phyloP scores from a whole-genome alignment of 1,140 invertebrate species.

The Theocolax elegans region DNA sequence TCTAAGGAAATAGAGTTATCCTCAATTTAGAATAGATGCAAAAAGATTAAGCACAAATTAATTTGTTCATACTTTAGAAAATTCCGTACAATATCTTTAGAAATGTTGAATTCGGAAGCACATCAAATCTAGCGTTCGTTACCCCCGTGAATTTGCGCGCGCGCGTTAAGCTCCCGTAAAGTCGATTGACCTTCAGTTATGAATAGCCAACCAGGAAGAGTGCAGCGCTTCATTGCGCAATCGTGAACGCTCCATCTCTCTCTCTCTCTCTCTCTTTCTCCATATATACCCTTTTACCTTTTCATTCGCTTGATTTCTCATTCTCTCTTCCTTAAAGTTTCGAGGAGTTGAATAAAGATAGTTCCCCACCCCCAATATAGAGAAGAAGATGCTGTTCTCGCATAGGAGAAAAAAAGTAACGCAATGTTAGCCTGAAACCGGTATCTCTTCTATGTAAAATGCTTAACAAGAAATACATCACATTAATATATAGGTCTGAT shows the following conservation, averaged over 20 bases:
- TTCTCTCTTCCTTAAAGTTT: no score
- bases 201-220: constrained; percentile 61
- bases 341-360: no score
- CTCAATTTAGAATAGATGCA: no score
- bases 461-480: constrained; percentile 6
- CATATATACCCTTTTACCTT: constrained; percentile 8
- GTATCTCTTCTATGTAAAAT: background rate
- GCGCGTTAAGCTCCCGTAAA: background rate
- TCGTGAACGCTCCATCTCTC: constrained; percentile 26
- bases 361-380: background rate
- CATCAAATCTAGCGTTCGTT: background rate
- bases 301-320: constrained; percentile 55
- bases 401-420: background rate
- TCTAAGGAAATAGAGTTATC: no score
- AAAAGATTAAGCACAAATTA: no score
- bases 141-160: background rate
- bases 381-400: background rate
- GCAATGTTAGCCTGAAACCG: constrained; percentile 3
- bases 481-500: background rate
- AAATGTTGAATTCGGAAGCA: background rate
- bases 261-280: no score
- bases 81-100: no score
- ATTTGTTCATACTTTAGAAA: no score
- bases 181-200: constrained; percentile 54
- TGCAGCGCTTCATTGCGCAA: constrained; percentile 63